These are phyloP conservation scores for Ctenicera cuprea DNA, from an alignment of 2,888 invertebrate species.

Conservation along the genomic window DNA sequence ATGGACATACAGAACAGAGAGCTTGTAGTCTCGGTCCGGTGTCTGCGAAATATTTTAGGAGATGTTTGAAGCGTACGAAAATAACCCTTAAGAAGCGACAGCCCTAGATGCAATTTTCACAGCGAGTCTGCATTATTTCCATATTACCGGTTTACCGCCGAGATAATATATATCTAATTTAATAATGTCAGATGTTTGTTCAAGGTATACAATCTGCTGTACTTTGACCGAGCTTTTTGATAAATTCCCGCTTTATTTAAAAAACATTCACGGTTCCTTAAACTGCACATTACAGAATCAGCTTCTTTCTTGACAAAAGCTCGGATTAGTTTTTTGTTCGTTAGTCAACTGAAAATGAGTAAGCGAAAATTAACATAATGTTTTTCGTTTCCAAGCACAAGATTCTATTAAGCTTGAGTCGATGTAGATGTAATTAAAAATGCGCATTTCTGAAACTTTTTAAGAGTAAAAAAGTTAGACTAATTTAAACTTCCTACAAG, in stretches of 20 bases:
- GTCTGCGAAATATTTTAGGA: conserved; percentile 33
- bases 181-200: conserved; percentile 29
- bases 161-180: conserved; percentile 27
- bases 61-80: conserved; percentile 10
- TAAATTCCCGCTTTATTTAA: conserved; percentile 23
- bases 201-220: conserved; percentile 23
- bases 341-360: conserved; percentile 39
- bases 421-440: conserved; percentile 47
- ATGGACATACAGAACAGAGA: conserved; percentile 30
- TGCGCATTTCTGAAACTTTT: conserved; percentile 43
- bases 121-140: conserved; percentile 27
- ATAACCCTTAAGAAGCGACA: conserved; percentile 28
- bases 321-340: conserved; percentile 30
- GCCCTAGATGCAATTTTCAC: conserved; percentile 24
- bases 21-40: conserved; percentile 28
- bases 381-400: conserved; percentile 38
- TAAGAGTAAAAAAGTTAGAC: conserved; percentile 37
- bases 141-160: conserved; percentile 34
- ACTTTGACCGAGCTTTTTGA: conserved; percentile 26
- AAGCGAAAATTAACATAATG: conserved; percentile 43
- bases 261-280: conserved; percentile 5
- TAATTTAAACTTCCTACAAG: conserved; percentile 44
- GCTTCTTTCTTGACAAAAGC: neutral
- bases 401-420: conserved; percentile 42
- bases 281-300: neutral